Percentiles rank a stretch among this genome's conserved stretches.
Conservation (phyloP, 1,140 invertebrate genomes). For the Periplaneta americana region DNA sequence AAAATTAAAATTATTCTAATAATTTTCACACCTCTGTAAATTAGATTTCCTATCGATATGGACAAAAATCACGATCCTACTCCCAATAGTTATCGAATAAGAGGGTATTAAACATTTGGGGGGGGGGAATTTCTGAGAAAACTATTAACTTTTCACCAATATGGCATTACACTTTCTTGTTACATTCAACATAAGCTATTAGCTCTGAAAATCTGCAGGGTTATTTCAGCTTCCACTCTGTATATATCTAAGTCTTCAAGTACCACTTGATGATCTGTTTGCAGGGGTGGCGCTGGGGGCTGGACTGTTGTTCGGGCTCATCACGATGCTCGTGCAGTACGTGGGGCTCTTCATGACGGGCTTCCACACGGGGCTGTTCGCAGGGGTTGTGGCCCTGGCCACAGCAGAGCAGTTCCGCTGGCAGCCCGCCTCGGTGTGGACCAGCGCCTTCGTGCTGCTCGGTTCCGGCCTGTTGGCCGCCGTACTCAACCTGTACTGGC, state of each 20-base stretch:
- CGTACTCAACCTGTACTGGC: conserved; percentile 66
- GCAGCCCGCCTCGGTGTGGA: conserved; percentile 46
- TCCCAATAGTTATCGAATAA: too few relatives aligned
- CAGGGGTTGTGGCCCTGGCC: conserved; percentile 52
- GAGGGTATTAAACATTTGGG: too few relatives aligned
- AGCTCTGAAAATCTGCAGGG: too few relatives aligned
- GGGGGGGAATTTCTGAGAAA: too few relatives aligned
- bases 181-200: too few relatives aligned
- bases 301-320: conserved; percentile 70
- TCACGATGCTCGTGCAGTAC: conserved; percentile 77
- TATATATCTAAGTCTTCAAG: neutral
- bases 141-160: too few relatives aligned
- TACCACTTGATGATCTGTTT: conserved; percentile 4
- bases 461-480: conserved; percentile 62
- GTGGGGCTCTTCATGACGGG: conserved; percentile 78
- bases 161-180: too few relatives aligned
- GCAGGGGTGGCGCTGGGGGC: conserved; percentile 64
- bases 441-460: conserved; percentile 60
- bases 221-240: too few relatives aligned
- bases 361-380: conserved; percentile 68
- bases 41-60: too few relatives aligned
- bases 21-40: too few relatives aligned
- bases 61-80: too few relatives aligned
- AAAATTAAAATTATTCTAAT: too few relatives aligned
- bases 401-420: conserved; percentile 45